Base-by-base conservation (phyloP, 2,797 vertebrate genomes). In the Amazona finschi region DNA sequence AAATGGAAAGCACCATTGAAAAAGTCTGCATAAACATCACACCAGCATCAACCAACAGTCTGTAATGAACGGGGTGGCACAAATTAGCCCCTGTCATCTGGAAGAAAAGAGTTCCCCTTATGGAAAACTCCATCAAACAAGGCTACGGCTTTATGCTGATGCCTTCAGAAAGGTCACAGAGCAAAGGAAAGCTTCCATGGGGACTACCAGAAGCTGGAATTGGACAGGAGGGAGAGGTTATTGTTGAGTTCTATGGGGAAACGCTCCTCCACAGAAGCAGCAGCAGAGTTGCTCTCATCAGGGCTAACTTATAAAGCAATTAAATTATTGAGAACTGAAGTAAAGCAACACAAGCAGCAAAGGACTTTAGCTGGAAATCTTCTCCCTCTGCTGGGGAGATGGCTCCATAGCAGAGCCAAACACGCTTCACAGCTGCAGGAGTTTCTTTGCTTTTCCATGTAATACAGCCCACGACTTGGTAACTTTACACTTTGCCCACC, bases 371-470 rank as follows among this genome's bases (percentile, higher is more conserved):
- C 14, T 8, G 72, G 55, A 41, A 41, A 53, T 61, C 65, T 93
- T 55, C 95, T 86, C 94, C 92, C 92, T 95, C 96, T 96, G 76
- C 92, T 94, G 95, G 95, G 76, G 65, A 76, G 27, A 77, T 19
- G 53, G 58, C 33, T 96, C 71, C 53, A 57, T 15, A 82, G 74
- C 92, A 95, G 28, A 77, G 28, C 6, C 31, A 27, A 93, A 55
- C 2, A 19, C 58, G 9, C 3, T 17, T 46, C 22, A 28, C 38
- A 86, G 78, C 44, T 41, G 38, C 64, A 70, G 74, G 18, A 4
- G n/a, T 24, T 47, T 18, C 67, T 55, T 15, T 5, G 4, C 27
- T 41, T 39, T 77, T 25, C 55, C 20, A 9, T 2, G 2, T 6
- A 20, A 38, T 41, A 67, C 89, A 75, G 38, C 9, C 47, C 70